Evolutionary conservation across 1,140 invertebrate genomes (phyloP), one percentile per base, ranked within the genome.

Genomic region (Pachypeltis micranthus): DNA sequence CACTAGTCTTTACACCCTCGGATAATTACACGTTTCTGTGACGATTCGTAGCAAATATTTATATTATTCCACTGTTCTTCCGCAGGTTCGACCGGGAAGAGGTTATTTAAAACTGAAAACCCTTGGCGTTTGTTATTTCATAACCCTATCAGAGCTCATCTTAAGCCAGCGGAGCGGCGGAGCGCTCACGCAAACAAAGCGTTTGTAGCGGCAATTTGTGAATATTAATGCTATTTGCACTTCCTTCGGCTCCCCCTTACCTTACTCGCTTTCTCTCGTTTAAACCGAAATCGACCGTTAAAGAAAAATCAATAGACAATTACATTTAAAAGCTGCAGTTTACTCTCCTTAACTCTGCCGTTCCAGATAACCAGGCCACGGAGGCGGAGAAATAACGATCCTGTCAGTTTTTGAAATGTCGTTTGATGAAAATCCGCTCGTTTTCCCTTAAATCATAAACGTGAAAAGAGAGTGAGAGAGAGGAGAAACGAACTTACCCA

Each of bases 151-250:
- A 51, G 21, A 21, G 47, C 47, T 51, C 47, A 51, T 51, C 47
- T 51, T 51, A 51, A 51, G 47, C 19, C 47, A 21, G 23, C 12
- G 47, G 21, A 51, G 47, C 12, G 47, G 47, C 4, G 23, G 34
- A 39, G n/a, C 34, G n/a, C 47, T 21, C 47, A 51, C 47, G 47
- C 47, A 51, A 51, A 51, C 47, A 51, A 51, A 51, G 47, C 47
- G 21, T 51, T 51, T 51, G 47, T 21, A 14, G 4, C 47, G 10
- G 47, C 47, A 51, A 51, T 51, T 51, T 51, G 47, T 51, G 47
- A 51, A 51, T 51, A 51, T 51, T 51, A 51, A 51, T 51, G 47
- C 47, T 51, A 51, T 51, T 51, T 51, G 23, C 47, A 10, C 47
- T 51, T 10, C 47, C 47, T 51, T 51, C 47, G 10, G 23, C 47